Conservation (phyloP, 2,888 invertebrate genomes). For the Nomada goodeniana region DNA sequence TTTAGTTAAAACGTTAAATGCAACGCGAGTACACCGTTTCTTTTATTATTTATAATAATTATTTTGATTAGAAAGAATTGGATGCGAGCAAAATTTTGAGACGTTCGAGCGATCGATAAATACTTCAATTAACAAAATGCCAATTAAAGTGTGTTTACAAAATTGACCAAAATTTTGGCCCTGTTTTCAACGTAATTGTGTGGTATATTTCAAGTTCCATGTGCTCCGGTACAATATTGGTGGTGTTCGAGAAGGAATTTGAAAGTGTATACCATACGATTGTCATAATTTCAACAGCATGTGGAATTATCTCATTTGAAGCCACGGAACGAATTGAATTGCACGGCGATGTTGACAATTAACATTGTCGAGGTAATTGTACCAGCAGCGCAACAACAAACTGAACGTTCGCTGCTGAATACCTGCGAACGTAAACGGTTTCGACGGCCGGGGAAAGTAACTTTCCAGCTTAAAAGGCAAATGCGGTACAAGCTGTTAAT, state of each 20-base stretch:
- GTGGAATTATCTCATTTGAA: not conserved
- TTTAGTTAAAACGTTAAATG: too few species aligned
- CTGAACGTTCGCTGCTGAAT: conserved; percentile 5
- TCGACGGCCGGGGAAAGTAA: not conserved
- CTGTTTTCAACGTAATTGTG: too few species aligned
- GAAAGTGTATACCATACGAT: not conserved
- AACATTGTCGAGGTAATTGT: not conserved
- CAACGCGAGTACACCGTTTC: too few species aligned
- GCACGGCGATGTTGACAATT: not conserved
- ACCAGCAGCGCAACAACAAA: not conserved
- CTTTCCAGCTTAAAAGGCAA: not conserved
- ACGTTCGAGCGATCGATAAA: too few species aligned
- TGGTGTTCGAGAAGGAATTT: not conserved
- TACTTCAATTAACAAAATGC: too few species aligned
- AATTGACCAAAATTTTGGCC: too few species aligned
- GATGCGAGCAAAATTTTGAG: too few species aligned
- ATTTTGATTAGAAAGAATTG: too few species aligned
- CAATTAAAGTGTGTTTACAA: too few species aligned
- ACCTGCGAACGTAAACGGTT: not conserved
- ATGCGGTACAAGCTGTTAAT: not conserved
- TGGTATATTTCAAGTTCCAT: too few species aligned
- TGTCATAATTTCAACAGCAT: not conserved
- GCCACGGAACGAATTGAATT: not conserved
- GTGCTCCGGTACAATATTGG: not conserved
- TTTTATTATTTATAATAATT: too few species aligned